Evolutionary conservation across 2,113 vertebrate genomes (phyloP).

Genomic region (Clarias batrachus): DNA sequence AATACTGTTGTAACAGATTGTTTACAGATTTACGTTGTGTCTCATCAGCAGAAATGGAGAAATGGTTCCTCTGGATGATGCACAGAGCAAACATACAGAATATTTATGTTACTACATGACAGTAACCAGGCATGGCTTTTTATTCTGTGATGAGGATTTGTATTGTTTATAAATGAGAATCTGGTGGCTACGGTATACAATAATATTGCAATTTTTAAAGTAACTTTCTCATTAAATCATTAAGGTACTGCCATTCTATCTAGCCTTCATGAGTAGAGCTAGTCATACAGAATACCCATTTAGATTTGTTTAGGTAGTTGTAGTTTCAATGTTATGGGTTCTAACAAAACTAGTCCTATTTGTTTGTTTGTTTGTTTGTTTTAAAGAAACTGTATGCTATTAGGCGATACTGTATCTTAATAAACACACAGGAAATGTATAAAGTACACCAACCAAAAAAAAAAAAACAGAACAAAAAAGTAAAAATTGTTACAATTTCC

Average conservation of each 20-base stretch:
- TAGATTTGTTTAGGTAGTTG: background rate
- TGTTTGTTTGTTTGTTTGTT: background rate
- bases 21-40: too few species aligned
- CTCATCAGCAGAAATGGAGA: background rate
- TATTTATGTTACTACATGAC: background rate
- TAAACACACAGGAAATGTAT: conserved; percentile 40
- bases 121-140: background rate
- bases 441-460: conserved; percentile 31
- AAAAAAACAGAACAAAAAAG: background rate
- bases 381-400: background rate
- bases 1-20: background rate
- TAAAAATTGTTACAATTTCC: conserved; percentile 30
- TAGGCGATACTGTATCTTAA: background rate
- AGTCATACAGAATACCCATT: background rate
- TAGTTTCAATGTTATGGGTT: background rate
- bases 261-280: background rate
- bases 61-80: background rate
- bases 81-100: background rate
- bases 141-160: background rate
- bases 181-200: background rate
- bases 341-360: background rate
- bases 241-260: background rate
- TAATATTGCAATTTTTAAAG: background rate
- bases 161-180: background rate
- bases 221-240: background rate